A percentile compares a stretch with the other conserved stretches of the same genome.
Conservation (phyloP, 2,797 vertebrate species). For the Halcyon badia region DNA sequence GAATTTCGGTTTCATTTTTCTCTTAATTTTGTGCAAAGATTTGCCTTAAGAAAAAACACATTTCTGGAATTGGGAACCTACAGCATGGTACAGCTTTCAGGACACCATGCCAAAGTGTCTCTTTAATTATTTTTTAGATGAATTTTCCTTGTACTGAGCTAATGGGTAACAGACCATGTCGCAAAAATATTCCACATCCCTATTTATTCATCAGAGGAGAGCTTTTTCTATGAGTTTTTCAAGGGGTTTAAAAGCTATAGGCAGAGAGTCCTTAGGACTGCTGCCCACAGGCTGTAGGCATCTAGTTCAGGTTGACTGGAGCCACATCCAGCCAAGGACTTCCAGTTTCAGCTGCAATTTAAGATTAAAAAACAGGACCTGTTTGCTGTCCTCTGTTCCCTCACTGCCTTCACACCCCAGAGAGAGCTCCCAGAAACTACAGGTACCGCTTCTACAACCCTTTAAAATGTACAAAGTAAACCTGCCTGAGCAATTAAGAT, state of each 20-base stretch:
- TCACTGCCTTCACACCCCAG: background rate
- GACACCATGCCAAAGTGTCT: conserved; percentile 57
- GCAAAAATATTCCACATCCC: conserved; percentile 37
- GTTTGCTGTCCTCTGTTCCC: background rate
- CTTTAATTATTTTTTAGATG: conserved; percentile 70
- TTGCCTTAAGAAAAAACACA: conserved; percentile 67
- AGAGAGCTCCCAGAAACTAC: background rate
- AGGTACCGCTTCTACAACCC: background rate
- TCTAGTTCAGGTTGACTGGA: background rate
- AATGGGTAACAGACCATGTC: conserved; percentile 65
- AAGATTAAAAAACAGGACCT: background rate
- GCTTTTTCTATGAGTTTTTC: background rate
- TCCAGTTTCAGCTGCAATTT: background rate
- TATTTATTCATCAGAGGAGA: conserved; percentile 18
- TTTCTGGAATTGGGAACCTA: conserved; percentile 52
- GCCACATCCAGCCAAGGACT: background rate
- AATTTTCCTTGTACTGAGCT: conserved; percentile 68
- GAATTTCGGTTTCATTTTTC: conserved; percentile 59
- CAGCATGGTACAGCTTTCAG: conserved; percentile 29
- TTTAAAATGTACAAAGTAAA: background rate
- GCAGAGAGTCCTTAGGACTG: background rate
- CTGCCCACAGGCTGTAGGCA: background rate
- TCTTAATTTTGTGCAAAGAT: conserved; percentile 62
- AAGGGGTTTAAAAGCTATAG: background rate
- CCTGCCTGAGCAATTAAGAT: background rate